Percentiles rank a stretch among this genome's conserved stretches.
phyloP scores from a whole-genome alignment of 2,113 vertebrate genomes.

The Panurus biarmicus region DNA sequence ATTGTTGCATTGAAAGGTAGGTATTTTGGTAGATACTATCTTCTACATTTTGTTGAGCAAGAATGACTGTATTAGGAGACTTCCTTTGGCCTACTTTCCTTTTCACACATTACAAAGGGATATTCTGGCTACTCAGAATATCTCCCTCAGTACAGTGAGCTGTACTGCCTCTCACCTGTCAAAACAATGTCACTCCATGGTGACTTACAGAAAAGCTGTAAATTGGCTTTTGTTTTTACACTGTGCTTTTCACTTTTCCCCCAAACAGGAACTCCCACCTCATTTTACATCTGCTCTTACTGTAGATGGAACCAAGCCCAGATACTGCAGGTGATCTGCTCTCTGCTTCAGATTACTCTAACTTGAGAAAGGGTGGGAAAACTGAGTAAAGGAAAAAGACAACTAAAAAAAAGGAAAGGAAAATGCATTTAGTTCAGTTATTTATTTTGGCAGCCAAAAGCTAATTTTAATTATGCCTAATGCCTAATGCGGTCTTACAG shows the following conservation, averaged over 20 bases:
- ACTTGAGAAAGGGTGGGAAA: not conserved
- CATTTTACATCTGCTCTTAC: not conserved
- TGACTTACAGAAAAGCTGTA: not conserved
- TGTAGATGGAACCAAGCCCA: not conserved
- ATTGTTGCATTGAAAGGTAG: not conserved
- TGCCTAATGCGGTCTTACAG: not conserved
- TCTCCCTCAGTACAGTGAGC: not conserved
- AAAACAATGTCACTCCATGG: not conserved
- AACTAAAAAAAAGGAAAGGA: not conserved
- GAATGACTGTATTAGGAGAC: not conserved
- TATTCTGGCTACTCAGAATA: not conserved
- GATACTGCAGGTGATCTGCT: not conserved
- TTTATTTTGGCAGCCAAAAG: constrained; percentile 27
- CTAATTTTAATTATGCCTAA: not conserved
- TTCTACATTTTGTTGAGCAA: not conserved
- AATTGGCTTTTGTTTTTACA: constrained; percentile 24
- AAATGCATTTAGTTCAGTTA: not conserved
- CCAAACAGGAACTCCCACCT: not conserved
- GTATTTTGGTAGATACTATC: not conserved
- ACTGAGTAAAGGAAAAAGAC: not conserved
- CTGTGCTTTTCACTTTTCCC: not conserved
- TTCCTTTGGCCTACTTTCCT: not conserved
- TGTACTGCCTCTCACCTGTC: constrained; percentile 17
- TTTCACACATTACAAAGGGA: not conserved
- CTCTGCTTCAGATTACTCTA: not conserved